Evolutionary conservation across 2,888 invertebrate genomes (phyloP).

Genomic region (Thymelicus acteon): DNA sequence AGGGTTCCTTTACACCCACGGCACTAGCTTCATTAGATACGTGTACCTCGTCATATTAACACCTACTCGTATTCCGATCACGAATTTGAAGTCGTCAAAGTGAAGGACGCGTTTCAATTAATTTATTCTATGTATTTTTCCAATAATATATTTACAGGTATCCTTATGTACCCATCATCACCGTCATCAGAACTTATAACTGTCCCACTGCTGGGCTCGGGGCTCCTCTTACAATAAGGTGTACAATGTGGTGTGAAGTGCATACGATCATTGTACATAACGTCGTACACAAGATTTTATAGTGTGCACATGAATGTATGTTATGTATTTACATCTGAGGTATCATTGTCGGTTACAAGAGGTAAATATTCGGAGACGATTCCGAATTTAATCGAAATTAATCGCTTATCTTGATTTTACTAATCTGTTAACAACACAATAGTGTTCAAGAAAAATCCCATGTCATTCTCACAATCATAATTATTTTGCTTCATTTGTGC

Average conservation of each 20-base stretch:
- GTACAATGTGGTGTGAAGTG: neutral
- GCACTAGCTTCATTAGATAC: slow-evolving; percentile 25
- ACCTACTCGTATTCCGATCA: slow-evolving; percentile 26
- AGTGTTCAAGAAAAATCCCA: neutral
- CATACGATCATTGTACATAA: neutral
- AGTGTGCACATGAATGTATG: neutral
- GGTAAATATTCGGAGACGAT: neutral
- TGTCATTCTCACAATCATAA: neutral
- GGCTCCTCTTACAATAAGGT: no score
- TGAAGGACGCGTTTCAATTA: no score
- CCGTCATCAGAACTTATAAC: no score
- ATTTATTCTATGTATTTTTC: no score
- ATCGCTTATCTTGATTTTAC: no score
- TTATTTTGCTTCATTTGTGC: neutral
- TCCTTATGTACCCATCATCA: no score
- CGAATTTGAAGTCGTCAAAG: neutral
- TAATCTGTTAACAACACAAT: neutral
- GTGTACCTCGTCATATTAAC: slow-evolving; percentile 11
- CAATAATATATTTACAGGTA: no score
- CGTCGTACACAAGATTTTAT: neutral
- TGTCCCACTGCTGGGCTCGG: no score
- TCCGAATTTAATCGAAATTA: neutral
- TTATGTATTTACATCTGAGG: neutral
- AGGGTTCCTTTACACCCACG: slow-evolving; percentile 69
- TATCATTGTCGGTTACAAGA: neutral